Percentiles rank a stretch among this genome's conserved stretches.
phyloP scores from a whole-genome alignment of 2,113 vertebrate species.

The Rhinopomastus cyanomelas region DNA sequence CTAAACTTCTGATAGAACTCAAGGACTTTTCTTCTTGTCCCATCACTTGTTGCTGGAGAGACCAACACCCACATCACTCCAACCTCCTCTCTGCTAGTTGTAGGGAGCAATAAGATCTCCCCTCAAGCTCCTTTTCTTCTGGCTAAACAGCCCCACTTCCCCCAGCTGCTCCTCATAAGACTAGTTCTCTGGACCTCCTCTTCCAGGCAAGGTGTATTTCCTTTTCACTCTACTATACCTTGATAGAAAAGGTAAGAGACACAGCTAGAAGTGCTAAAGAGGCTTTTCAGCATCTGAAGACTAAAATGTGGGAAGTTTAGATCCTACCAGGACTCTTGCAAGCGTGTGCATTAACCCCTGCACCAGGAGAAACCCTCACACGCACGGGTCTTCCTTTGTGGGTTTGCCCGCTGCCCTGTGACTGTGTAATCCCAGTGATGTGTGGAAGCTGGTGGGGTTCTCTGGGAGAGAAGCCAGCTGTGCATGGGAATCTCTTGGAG shows the following conservation, averaged over 20 bases:
- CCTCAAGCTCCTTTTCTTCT: too few relatives aligned
- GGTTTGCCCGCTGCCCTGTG: not conserved
- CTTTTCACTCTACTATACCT: not conserved
- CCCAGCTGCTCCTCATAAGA: too few relatives aligned
- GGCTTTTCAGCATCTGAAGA: not conserved
- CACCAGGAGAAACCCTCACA: fast-evolving
- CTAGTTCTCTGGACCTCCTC: too few relatives aligned
- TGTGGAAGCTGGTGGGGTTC: not conserved
- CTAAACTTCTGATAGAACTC: too few relatives aligned
- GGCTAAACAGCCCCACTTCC: too few relatives aligned
- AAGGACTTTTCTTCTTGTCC: too few relatives aligned
- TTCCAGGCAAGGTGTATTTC: not conserved
- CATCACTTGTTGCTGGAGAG: too few relatives aligned
- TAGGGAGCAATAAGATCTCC: too few relatives aligned
- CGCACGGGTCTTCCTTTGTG: not conserved
- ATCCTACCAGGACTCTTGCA: not conserved
- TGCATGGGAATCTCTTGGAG: not conserved
- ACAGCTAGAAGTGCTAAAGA: not conserved
- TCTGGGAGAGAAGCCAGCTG: not conserved
- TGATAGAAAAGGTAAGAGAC: not conserved
- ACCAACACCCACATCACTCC: too few relatives aligned
- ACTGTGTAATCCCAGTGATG: not conserved
- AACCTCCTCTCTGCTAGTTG: too few relatives aligned
- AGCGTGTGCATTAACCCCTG: fast-evolving
- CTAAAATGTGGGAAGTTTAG: not conserved